A percentile compares a stretch with the other conserved stretches of the same genome.
Conservation (phyloP, 2,113 vertebrate genomes). For the Hippocampus guttulatus region DNA sequence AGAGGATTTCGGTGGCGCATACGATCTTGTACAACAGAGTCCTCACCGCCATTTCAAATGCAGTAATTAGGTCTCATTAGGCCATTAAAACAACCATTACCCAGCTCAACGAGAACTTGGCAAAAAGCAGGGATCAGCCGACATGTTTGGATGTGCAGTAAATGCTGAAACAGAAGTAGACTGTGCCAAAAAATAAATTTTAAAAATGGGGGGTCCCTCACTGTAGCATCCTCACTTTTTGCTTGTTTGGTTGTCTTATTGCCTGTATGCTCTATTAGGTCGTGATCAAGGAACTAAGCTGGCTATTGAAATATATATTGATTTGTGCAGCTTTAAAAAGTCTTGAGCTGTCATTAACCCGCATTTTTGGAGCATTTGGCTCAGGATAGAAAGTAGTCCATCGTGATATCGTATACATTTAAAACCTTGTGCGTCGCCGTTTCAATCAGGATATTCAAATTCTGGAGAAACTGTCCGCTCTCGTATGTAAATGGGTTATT, state of each 20-base stretch:
- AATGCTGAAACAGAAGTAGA: neutral
- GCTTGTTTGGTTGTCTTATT: neutral
- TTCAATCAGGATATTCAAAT: too few relatives aligned
- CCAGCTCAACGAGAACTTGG: constrained; percentile 42
- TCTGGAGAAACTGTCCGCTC: too few relatives aligned
- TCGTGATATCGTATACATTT: too few relatives aligned
- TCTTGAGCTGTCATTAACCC: neutral
- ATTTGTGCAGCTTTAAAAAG: neutral
- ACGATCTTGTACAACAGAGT: constrained; percentile 7
- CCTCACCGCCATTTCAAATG: constrained; percentile 40
- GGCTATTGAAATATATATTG: neutral
- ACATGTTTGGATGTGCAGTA: neutral
- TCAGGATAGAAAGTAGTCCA: too few relatives aligned
- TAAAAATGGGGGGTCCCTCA: too few relatives aligned
- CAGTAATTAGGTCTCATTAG: constrained; percentile 63
- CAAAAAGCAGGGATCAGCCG: constrained; percentile 4
- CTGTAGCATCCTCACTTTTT: neutral
- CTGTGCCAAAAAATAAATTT: neutral
- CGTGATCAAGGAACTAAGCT: neutral
- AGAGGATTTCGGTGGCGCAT: neutral
- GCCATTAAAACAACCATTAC: constrained; percentile 63
- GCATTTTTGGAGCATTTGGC: too few relatives aligned
- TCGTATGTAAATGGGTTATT: too few relatives aligned
- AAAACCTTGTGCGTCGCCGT: too few relatives aligned
- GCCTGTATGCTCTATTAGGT: neutral